Percentiles rank a stretch among this genome's conserved stretches.
phyloP scores from a whole-genome alignment of 1,140 invertebrate genomes.

The Schlechtendalia chinensis region DNA sequence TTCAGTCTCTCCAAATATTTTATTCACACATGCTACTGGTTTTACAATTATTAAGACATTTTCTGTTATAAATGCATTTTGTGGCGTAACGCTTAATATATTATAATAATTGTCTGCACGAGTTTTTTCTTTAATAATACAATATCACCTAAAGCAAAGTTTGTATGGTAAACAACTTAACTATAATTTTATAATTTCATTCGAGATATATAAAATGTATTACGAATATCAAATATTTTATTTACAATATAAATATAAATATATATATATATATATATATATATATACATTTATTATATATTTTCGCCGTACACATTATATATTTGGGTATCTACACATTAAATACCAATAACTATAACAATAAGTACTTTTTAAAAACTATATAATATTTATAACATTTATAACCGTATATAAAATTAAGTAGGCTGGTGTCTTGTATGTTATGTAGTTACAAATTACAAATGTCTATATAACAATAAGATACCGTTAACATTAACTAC shows the following conservation, averaged over 20 bases:
- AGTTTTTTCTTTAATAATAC: not conserved
- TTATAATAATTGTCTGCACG: not conserved
- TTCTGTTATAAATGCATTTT: not conserved
- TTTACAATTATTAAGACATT: not conserved
- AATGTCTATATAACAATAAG: conserved; percentile 13
- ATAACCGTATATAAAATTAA: conserved; percentile 7
- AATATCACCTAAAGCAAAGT: conserved; percentile 1
- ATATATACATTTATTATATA: conserved; percentile 6
- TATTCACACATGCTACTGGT: too few species aligned
- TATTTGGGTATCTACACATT: conserved; percentile 4
- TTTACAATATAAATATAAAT: not conserved
- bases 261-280: not conserved
- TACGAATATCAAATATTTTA: not conserved
- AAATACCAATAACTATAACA: conserved; percentile 34
- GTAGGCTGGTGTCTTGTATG: not conserved
- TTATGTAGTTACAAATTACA: conserved; percentile 8
- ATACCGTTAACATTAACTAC: conserved; percentile 14
- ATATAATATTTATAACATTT: conserved; percentile 13
- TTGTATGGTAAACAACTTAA: conserved; percentile 26
- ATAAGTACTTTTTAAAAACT: conserved; percentile 28
- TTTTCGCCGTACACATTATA: not conserved
- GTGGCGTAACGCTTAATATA: too few species aligned
- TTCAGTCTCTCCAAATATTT: too few species aligned
- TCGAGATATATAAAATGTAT: not conserved
- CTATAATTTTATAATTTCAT: not conserved